Base-by-base conservation (phyloP, 2,797 vertebrate genomes). In the Diplodus puntazzo region DNA sequence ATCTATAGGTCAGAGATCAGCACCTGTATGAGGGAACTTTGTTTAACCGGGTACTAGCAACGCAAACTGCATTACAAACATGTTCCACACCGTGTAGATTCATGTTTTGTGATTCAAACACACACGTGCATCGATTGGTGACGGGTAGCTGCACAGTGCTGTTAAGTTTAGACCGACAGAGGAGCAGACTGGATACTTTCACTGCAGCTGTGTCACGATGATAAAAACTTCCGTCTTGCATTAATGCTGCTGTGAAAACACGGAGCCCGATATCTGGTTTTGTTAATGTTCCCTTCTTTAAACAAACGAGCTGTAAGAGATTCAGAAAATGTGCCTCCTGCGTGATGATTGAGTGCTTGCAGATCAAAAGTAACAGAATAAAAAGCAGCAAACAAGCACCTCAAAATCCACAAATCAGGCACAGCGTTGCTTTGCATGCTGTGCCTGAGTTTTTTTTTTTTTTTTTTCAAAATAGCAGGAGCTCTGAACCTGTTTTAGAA, bases 171-270 rank as follows among this genome's bases (percentile, higher is more conserved):
- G 27, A 25, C 39, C 30, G 21, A n/a, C 5, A 3, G 45, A 30
- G n/a, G 3, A 1, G 18, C 23, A 20, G 30, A 46, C 12, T 4
- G 42, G 21, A 55, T 5, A 9, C 5, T 17, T 49, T 48, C 58
- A 39, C 58, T 30, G 63, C 12, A 55, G 45, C 17, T 17, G 25
- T 16, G 39, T 60, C 13, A 21, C 10, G 34, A 9, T 14, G 42
- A 76, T 60, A 43, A 50, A 20, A 5, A 30, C 7, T 9, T 53
- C 63, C n/a, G 17, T 23, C 10, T 20, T 9, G 55, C 48, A 39
- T 69, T 34, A 57, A 49, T 14, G 27, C 52, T 12, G 21, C 62
- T 57, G 43, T 21, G 42, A 25, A 59, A 75, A 53, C 16, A 25
- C 43, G 3, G 16, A 63, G 25, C 23, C 65, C 25, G 1, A 14